Conservation (phyloP, 2,888 invertebrate genomes). For the Synanthedon tipuliformis region DNA sequence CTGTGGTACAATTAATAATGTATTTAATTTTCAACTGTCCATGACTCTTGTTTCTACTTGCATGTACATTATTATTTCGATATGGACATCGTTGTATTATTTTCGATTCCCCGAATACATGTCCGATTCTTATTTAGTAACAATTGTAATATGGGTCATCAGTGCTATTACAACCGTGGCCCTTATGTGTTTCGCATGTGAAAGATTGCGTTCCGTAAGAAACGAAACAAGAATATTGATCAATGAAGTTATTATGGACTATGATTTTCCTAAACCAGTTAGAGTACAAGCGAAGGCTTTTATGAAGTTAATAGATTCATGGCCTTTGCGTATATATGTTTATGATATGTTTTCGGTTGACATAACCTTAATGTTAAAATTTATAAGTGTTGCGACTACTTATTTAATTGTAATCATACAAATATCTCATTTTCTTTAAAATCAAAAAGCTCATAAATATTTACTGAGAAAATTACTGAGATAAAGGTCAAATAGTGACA, state of each 20-base stretch:
- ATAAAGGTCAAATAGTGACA: no score
- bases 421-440: constrained; percentile 33
- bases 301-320: constrained; percentile 7
- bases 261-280: constrained; percentile 1
- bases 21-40: constrained; percentile 7
- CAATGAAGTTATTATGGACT: constrained; percentile 9
- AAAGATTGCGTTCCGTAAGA: constrained; percentile 3
- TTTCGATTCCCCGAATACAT: not conserved
- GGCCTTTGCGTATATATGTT: constrained; percentile 21
- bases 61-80: constrained; percentile 4
- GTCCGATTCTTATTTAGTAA: not conserved
- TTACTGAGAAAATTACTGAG: no score
- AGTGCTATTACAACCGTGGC: constrained; percentile 2
- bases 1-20: constrained; percentile 6
- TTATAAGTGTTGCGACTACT: constrained; percentile 44
- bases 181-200: constrained; percentile 5
- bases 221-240: constrained; percentile 5
- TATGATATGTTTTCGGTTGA: constrained; percentile 48
- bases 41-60: constrained; percentile 5
- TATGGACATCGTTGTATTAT: constrained; percentile 5
- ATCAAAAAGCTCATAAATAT: not conserved
- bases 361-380: constrained; percentile 43
- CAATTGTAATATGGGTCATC: constrained; percentile 3
- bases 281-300: constrained; percentile 8
- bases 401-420: constrained; percentile 51